Conservation (phyloP, 2,113 vertebrate species). For the Aramus guarauna region DNA sequence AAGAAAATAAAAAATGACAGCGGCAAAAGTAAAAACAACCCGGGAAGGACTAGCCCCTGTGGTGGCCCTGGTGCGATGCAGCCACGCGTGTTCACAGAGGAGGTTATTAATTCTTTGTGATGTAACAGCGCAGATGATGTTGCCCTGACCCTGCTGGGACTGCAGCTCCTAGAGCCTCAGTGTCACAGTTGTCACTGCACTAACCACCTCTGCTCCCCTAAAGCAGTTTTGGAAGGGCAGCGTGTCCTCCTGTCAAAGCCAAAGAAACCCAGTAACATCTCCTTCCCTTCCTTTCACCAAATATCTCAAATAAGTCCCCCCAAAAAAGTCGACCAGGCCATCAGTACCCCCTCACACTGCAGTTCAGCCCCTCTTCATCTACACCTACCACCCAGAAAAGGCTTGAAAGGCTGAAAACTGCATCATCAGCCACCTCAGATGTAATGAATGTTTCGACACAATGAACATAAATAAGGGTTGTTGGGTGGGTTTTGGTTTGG, state of each 20-base stretch:
- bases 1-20: background rate
- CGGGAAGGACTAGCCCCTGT: background rate
- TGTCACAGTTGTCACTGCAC: background rate
- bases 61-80: background rate
- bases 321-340: rapidly evolving
- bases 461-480: background rate
- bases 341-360: background rate
- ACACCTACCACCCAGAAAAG: background rate
- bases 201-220: background rate
- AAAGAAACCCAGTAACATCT: rapidly evolving
- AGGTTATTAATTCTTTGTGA: background rate
- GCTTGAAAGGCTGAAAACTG: constrained; percentile 46
- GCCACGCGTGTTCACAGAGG: background rate
- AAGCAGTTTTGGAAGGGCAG: background rate
- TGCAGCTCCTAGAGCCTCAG: rapidly evolving
- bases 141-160: background rate
- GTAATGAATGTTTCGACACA: background rate
- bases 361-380: background rate
- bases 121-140: background rate
- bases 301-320: background rate
- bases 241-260: rapidly evolving
- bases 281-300: background rate
- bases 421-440: background rate
- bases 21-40: background rate
- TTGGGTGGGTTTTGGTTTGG: background rate